Conservation (phyloP, 2,113 vertebrate species). For the Megaleporinus macrocephalus region DNA sequence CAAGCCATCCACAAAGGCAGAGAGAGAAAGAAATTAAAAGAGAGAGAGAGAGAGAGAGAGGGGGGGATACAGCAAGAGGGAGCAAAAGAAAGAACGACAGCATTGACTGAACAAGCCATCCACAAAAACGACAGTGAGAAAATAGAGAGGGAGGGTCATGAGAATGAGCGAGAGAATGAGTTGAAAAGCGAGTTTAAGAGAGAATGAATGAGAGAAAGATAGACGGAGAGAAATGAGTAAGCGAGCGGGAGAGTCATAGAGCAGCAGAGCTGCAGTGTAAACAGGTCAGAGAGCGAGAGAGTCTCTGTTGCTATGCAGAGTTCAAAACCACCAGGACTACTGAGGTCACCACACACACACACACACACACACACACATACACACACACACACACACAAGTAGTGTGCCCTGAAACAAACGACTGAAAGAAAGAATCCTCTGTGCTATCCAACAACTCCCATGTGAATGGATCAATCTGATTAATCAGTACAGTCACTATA, state of each 20-base stretch:
- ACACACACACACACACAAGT: slow-evolving; percentile 2
- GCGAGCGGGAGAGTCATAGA: background rate
- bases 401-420: background rate
- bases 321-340: slow-evolving; percentile 1
- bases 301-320: slow-evolving; percentile 19
- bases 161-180: background rate
- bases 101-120: no score
- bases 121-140: background rate
- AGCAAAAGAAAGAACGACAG: background rate
- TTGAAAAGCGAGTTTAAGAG: background rate
- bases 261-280: slow-evolving; percentile 15
- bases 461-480: no score
- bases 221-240: no score
- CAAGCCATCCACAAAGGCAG: background rate
- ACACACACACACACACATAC: background rate
- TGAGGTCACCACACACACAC: slow-evolving; percentile 24
- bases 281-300: slow-evolving; percentile 15
- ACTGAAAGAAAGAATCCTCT: no score
- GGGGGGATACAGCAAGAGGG: background rate
- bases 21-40: background rate
- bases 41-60: background rate
- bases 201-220: no score
- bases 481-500: no score
- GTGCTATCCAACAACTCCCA: no score
- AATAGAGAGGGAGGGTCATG: no score